Percentiles rank a stretch among this genome's conserved stretches.
These are phyloP conservation scores for Mola mola DNA, from an alignment of 2,113 vertebrate genomes.

Conservation along the genomic window DNA sequence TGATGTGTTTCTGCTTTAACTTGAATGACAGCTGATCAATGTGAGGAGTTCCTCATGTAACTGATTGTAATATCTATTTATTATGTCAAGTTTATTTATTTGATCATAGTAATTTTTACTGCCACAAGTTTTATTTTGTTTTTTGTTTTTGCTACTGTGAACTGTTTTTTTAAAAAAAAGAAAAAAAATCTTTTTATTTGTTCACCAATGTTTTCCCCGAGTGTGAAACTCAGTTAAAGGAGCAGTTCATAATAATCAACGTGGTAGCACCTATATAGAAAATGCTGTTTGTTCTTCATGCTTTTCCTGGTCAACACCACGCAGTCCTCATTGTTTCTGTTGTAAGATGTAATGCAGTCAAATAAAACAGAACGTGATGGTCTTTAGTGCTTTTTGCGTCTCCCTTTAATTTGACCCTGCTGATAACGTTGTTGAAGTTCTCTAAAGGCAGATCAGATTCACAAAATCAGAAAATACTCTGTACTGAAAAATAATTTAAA, in stretches of 20 bases:
- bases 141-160: slow-evolving; percentile 21
- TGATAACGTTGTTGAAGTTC: too few relatives aligned
- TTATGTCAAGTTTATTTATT: slow-evolving; percentile 50
- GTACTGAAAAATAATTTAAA: too few relatives aligned
- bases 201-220: background rate
- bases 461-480: too few relatives aligned
- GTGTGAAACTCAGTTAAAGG: background rate
- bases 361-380: slow-evolving; percentile 36
- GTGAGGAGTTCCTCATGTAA: background rate
- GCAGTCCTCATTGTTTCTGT: slow-evolving; percentile 24
- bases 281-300: background rate
- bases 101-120: slow-evolving; percentile 28
- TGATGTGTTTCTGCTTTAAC: slow-evolving; percentile 8
- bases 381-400: background rate
- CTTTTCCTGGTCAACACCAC: background rate
- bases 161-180: slow-evolving; percentile 14
- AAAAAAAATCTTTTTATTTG: slow-evolving; percentile 14
- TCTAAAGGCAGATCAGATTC: too few relatives aligned
- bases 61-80: slow-evolving; percentile 35
- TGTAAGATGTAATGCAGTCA: slow-evolving; percentile 24
- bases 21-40: slow-evolving; percentile 12
- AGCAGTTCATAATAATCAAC: slow-evolving; percentile 8
- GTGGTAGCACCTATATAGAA: background rate
- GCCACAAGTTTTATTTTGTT: background rate
- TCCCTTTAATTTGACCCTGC: too few relatives aligned